Evolutionary conservation across 64 coral and sea anemone species (phyloP).

Genomic region (Actinia equina): DNA sequence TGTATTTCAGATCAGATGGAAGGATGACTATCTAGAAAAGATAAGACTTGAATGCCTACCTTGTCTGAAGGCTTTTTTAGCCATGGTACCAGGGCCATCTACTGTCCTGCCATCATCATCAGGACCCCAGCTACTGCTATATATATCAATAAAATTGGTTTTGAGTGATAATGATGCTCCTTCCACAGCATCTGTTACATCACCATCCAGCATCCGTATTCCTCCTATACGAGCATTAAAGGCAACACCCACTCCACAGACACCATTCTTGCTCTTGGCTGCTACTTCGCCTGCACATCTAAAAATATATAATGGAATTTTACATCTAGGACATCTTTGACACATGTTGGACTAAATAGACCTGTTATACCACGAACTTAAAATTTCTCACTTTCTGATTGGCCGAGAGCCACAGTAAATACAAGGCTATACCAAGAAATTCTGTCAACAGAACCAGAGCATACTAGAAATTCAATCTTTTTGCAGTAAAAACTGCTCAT

Average conservation of each 20-base stretch:
- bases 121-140: slow-evolving; percentile 98
- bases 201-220: slow-evolving; percentile 95
- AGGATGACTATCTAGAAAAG: neutral
- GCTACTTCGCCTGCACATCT: slow-evolving; percentile 98
- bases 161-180: slow-evolving; percentile 69
- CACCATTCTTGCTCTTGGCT: slow-evolving; percentile 59
- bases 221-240: slow-evolving; percentile 94
- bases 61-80: slow-evolving; percentile 81
- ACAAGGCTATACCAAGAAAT: too few relatives aligned
- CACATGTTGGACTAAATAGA: too few relatives aligned
- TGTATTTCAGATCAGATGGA: too few relatives aligned
- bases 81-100: slow-evolving; percentile 83
- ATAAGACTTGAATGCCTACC: slow-evolving; percentile 46
- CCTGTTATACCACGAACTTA: too few relatives aligned
- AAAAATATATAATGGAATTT: neutral
- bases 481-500: too few relatives aligned
- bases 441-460: too few relatives aligned
- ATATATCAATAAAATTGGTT: slow-evolving; percentile 88
- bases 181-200: slow-evolving; percentile 92
- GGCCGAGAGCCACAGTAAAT: too few relatives aligned
- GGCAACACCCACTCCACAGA: slow-evolving; percentile 95
- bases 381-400: too few relatives aligned
- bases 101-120: slow-evolving; percentile 93
- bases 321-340: too few relatives aligned
- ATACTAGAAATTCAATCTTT: too few relatives aligned